Conservation (phyloP, 2,888 invertebrate species). For the Melieria omissa region DNA sequence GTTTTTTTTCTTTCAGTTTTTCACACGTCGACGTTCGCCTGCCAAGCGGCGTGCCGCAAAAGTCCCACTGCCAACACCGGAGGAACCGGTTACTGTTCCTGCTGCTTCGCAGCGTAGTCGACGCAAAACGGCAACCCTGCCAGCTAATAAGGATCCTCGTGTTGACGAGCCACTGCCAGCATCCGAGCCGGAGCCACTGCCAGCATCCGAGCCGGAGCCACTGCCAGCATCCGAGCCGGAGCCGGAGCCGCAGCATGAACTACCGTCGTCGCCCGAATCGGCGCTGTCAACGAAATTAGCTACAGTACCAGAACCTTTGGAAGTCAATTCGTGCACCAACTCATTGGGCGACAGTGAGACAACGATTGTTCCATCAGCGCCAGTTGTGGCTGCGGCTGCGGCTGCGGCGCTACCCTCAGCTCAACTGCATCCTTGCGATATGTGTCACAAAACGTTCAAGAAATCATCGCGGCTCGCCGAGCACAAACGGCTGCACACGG, state of each 20-base stretch:
- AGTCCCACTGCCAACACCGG: constrained; percentile 7
- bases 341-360: not conserved
- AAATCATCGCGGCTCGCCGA: constrained; percentile 59
- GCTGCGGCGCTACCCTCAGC: not conserved
- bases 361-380: not conserved
- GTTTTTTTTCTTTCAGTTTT: constrained; percentile 9
- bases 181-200: not conserved
- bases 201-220: not conserved
- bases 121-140: not conserved
- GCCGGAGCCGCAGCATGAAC: constrained; percentile 4
- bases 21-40: constrained; percentile 12
- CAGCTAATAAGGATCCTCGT: not conserved
- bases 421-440: constrained; percentile 47
- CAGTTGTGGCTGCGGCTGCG: not conserved
- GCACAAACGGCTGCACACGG: constrained; percentile 61
- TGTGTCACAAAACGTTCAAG: constrained; percentile 55
- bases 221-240: not conserved
- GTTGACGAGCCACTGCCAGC: not conserved
- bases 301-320: not conserved
- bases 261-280: constrained; percentile 32
- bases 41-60: constrained; percentile 6
- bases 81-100: not conserved
- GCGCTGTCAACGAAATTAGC: not conserved
- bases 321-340: not conserved
- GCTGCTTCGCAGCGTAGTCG: not conserved